These are phyloP conservation scores for Timandra comae DNA, from an alignment of 2,888 invertebrate genomes.

Conservation along the genomic window DNA sequence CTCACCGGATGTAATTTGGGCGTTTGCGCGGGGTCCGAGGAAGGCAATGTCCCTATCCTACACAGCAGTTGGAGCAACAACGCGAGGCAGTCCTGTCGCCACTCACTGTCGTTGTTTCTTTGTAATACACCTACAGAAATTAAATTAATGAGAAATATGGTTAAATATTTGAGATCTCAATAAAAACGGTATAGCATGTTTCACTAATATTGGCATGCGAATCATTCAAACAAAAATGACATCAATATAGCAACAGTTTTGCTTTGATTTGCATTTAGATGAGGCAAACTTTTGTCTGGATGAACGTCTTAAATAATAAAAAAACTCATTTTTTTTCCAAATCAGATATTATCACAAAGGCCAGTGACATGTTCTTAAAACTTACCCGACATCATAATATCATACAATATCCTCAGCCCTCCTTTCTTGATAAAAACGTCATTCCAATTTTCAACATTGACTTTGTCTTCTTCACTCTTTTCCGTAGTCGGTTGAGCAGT, in stretches of 20 bases:
- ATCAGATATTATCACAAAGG: no score
- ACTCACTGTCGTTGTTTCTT: slow-evolving; percentile 86
- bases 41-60: slow-evolving; percentile 86
- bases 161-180: neutral
- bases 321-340: no score
- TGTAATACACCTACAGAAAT: slow-evolving; percentile 79
- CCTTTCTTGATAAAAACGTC: slow-evolving; percentile 90
- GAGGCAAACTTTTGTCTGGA: no score
- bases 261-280: no score
- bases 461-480: slow-evolving; percentile 54
- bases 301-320: no score
- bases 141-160: neutral
- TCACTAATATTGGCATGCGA: no score
- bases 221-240: no score
- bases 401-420: slow-evolving; percentile 90
- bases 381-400: slow-evolving; percentile 91
- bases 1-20: slow-evolving; percentile 80
- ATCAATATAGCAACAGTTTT: no score
- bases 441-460: slow-evolving; percentile 78
- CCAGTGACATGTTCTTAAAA: no score
- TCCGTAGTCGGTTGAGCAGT: slow-evolving; percentile 36
- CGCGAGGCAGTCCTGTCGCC: slow-evolving; percentile 96
- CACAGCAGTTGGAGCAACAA: slow-evolving; percentile 90
- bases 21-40: slow-evolving; percentile 58
- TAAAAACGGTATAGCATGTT: no score